Evolutionary conservation across 1,140 invertebrate genomes (phyloP), one percentile per base, ranked within the genome.

Genomic region (Limonius californicus): DNA sequence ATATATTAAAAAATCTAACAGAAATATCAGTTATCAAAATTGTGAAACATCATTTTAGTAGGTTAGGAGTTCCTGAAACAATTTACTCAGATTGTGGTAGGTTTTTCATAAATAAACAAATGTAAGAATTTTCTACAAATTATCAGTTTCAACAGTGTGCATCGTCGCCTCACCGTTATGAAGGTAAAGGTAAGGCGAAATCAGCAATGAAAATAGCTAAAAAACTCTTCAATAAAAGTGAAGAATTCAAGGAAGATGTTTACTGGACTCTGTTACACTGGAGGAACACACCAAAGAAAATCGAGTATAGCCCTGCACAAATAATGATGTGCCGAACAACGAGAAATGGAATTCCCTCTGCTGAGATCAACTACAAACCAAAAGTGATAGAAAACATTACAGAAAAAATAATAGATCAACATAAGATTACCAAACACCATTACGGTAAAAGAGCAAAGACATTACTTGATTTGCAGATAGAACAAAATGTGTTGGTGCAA

Each of bases 141-240:
- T 45, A 45, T 45, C 42, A 45, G 14, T 65, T 74, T 43, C 7
- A 45, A 14, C 67, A 68, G 47, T 19, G 64, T 0, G 71, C 69
- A 12, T 72, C 68, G 14, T 65, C 63, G 9, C 70, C 69, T 12
- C 42, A 72, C 16, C 68, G 66, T 55, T 57, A 65, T 18, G 66
- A 68, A 55, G 68, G 65, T 9, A 73, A 74, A 53, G 68, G 68
- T 11, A 59, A 59, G 15, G 66, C 59, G 18, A 68, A 72, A 54
- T 61, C 68, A 27, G 67, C 72, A 1, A 68, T 74, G 4, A 70
- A 72, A 42, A 65, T 69, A 1, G 65, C 64, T n/a, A 69, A 70
- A 54, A 66, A 59, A 12, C 56, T 73, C 0, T 53, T 70, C 30
- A n/a, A n/a, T n/a, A n/a, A n/a, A n/a, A n/a, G n/a, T n/a, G n/a